phyloP scores from a whole-genome alignment of 1,140 invertebrate species.

The Drosophila insularis region DNA sequence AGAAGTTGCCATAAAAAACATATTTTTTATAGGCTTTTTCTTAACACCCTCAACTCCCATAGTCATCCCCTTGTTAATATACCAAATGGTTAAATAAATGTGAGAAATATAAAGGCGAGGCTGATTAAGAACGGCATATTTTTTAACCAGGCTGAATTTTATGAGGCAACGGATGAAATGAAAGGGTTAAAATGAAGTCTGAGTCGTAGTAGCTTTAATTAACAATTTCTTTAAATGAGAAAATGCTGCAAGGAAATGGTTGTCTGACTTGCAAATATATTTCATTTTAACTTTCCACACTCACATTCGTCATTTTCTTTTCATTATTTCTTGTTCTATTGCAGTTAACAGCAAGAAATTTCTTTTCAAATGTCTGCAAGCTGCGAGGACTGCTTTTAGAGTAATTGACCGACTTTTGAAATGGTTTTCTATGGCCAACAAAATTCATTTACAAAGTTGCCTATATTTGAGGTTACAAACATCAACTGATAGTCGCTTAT shows the following conservation, averaged over 20 bases:
- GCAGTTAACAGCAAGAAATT: conserved; percentile 55
- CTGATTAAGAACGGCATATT: conserved; percentile 52
- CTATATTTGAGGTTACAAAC: too few relatives aligned
- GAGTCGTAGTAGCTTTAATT: conserved; percentile 37
- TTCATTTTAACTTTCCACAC: conserved; percentile 44
- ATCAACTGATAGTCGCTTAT: too few relatives aligned
- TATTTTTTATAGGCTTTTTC: conserved; percentile 52
- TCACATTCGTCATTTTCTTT: conserved; percentile 4
- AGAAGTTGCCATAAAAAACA: conserved; percentile 48
- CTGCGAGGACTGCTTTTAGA: background rate
- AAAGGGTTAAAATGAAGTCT: conserved; percentile 35
- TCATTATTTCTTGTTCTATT: conserved; percentile 26
- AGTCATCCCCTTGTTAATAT: conserved; percentile 10
- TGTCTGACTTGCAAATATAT: conserved; percentile 54
- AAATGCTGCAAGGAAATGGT: conserved; percentile 33
- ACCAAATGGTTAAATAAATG: conserved; percentile 10
- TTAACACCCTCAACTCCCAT: background rate
- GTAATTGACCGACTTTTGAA: background rate
- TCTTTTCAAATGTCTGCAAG: conserved; percentile 66
- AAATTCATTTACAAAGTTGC: too few relatives aligned
- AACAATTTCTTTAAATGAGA: conserved; percentile 6
- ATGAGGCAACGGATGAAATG: background rate
- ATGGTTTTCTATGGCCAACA: too few relatives aligned
- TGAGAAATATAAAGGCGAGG: conserved; percentile 8
- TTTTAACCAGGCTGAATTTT: conserved; percentile 23